Evolutionary conservation across 2,797 vertebrate species (phyloP).

Genomic region (Spatula versicolor): DNA sequence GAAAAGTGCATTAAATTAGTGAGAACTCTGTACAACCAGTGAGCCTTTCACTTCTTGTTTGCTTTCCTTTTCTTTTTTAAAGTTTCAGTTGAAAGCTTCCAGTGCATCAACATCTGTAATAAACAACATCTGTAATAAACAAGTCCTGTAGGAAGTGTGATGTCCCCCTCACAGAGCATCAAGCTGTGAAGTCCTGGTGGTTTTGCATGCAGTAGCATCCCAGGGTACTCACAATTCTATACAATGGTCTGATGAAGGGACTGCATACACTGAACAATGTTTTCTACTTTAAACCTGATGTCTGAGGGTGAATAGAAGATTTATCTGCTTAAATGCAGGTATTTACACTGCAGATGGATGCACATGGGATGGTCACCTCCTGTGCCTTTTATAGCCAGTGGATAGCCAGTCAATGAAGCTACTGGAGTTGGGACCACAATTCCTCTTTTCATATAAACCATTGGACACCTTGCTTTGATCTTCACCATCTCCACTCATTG

Average conservation of each 20-base stretch:
- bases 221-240: not conserved
- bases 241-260: not conserved
- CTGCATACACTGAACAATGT: not conserved
- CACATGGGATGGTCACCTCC: not conserved
- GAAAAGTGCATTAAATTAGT: not conserved
- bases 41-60: not conserved
- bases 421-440: not conserved
- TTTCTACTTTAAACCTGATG: not conserved
- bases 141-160: not conserved
- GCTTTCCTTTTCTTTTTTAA: not conserved
- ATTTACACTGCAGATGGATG: not conserved
- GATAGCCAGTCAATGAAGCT: not conserved
- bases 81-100: no score
- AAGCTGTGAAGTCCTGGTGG: not conserved
- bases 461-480: not conserved
- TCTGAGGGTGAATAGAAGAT: not conserved
- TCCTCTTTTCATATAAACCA: not conserved
- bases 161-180: not conserved
- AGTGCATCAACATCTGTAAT: no score
- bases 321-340: not conserved
- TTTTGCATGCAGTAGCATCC: not conserved
- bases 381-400: not conserved
- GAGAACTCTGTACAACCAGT: not conserved
- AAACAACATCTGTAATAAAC: not conserved
- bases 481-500: not conserved